phyloP scores from a whole-genome alignment of 2,797 vertebrate species.

The Acropternis orthonyx region DNA sequence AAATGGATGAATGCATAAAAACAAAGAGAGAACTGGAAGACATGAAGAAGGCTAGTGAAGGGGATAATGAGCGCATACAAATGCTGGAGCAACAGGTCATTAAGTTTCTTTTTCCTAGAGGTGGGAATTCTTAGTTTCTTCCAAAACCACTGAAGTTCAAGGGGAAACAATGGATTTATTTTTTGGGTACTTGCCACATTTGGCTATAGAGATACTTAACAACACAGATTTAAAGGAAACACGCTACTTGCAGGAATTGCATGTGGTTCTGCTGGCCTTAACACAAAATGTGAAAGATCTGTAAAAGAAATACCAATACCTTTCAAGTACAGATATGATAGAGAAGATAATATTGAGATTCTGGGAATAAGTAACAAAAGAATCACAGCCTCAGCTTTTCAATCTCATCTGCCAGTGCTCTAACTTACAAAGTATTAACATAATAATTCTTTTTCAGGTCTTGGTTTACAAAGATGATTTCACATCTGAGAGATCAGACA shows the following conservation, averaged over 20 bases:
- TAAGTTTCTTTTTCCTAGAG: not conserved
- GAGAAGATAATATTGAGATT: not conserved
- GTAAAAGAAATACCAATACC: not conserved
- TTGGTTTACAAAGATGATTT: constrained; percentile 92
- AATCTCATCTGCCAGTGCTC: not conserved
- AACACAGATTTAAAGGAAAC: not conserved
- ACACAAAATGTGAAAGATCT: not conserved
- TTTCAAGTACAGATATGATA: not conserved
- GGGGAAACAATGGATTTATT: not conserved
- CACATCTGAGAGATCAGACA: constrained; percentile 87
- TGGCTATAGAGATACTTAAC: not conserved
- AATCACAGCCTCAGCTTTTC: not conserved
- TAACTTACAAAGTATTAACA: not conserved
- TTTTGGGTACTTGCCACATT: not conserved
- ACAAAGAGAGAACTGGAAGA: constrained; percentile 75
- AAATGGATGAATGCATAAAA: constrained; percentile 76
- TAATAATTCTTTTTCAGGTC: constrained; percentile 73
- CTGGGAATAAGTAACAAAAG: not conserved
- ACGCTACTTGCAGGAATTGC: not conserved
- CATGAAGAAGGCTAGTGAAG: constrained; percentile 44
- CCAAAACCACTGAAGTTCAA: not conserved
- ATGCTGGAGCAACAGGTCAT: constrained; percentile 93
- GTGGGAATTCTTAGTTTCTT: not conserved
- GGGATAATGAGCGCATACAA: constrained; percentile 81
- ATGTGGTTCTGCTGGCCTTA: not conserved